Base-by-base conservation (phyloP, 2,888 invertebrate species). In the Eurytoma californica region DNA sequence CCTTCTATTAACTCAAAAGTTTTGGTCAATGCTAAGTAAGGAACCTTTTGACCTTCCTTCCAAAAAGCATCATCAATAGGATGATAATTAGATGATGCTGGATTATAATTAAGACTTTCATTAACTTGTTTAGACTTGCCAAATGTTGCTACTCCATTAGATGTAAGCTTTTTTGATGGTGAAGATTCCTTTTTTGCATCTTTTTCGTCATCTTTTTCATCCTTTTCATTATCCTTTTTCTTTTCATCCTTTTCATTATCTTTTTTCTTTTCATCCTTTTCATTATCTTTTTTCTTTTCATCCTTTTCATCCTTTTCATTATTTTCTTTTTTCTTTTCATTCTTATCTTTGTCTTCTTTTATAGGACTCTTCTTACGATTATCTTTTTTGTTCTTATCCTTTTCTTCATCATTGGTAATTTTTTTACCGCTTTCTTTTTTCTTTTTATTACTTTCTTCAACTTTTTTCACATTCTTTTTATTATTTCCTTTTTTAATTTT, bases 1-100 rank as follows among this genome's bases (percentile, higher is more conserved):
- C 92, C 94, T 90, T 99, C 99, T 76, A 99, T 97, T 75, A 94
- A 92, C 88, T 97, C 96, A 84, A 99, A 92, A 0, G 99, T 98
- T 87, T 94, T 94, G 0, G 98, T 95, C 61, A 99, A 91, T 0
- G 98, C 98, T 82, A 97, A 91, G 89, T 99, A 99, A 0, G 99
- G 99, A 58, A 98, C 96, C 83, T 93, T 93, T 86, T 95, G 93
- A 4, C 93, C 94, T 24, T 91, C 90, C 79, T 93, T 91, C 98
- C 98, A 98, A 85, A 93, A 94, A 0, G 97, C 97, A 91, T 97
- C 94, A 0, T 94, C 91, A 16, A 97, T 92, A 0, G 97, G 97
- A 90, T 97, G 93, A 90, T 98, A 98, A 65, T 94, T 94, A 0
- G 91, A 82, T 85, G 93, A 93, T 30, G 91, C 90, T 0, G 97